Conservation (phyloP, 2,888 invertebrate species). For the Lasioglossum oenotherae region DNA sequence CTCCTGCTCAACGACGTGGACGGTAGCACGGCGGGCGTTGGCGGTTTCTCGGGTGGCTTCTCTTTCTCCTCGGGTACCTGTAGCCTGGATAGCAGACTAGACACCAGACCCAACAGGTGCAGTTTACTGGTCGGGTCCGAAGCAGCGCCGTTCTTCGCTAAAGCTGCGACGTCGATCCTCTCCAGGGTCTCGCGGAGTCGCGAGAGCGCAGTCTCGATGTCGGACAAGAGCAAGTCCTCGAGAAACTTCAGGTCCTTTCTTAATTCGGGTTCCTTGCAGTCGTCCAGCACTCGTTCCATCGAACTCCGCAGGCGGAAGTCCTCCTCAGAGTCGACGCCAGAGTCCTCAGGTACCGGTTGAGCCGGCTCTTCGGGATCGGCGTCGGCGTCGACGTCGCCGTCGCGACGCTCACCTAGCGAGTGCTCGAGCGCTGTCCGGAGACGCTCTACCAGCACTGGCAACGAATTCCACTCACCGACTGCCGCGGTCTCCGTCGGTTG, state of each 20-base stretch:
- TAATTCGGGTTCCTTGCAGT: conserved; percentile 83
- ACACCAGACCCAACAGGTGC: conserved; percentile 89
- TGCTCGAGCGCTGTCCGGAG: conserved; percentile 83
- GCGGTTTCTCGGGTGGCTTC: background rate
- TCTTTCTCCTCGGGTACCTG: conserved; percentile 79
- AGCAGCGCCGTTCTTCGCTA: conserved; percentile 85
- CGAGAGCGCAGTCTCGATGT: conserved; percentile 91
- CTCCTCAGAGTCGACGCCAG: conserved; percentile 87
- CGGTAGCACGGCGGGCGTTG: conserved; percentile 52
- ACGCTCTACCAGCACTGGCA: conserved; percentile 84
- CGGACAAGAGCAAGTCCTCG: conserved; percentile 89
- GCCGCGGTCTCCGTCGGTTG: conserved; percentile 67
- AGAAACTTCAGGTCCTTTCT: conserved; percentile 83
- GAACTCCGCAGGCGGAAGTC: conserved; percentile 86
- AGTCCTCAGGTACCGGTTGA: conserved; percentile 65
- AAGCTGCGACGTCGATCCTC: conserved; percentile 84
- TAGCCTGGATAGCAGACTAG: conserved; percentile 88
- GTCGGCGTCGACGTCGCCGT: background rate
- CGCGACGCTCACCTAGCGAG: conserved; percentile 60
- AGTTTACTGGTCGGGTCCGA: conserved; percentile 85
- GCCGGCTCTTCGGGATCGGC: conserved; percentile 30
- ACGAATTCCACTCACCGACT: conserved; percentile 84
- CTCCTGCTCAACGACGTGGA: conserved; percentile 84
- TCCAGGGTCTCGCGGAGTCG: conserved; percentile 90
- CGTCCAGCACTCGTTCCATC: conserved; percentile 74